Conservation (phyloP, 2,113 vertebrate species). For the Acrocephalus arundinaceus region DNA sequence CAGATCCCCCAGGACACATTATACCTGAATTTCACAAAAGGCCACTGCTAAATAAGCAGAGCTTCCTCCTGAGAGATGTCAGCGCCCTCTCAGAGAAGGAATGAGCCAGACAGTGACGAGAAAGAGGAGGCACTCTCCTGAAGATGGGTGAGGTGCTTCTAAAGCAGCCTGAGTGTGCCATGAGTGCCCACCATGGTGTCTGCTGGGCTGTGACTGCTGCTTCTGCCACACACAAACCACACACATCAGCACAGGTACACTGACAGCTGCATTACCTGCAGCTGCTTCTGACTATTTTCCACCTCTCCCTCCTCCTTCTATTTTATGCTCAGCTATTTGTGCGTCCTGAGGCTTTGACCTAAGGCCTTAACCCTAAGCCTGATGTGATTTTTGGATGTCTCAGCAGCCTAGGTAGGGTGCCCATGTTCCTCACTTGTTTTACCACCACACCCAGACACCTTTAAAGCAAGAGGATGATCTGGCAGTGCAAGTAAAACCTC, state of each 20-base stretch:
- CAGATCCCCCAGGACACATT: neutral
- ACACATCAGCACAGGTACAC: neutral
- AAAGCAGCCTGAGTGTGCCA: neutral
- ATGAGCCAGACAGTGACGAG: accelerated
- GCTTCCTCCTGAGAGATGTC: neutral
- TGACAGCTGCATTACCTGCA: neutral
- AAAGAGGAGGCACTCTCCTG: neutral
- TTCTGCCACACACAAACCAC: neutral
- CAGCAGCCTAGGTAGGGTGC: neutral
- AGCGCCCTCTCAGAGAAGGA: neutral
- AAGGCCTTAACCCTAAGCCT: neutral
- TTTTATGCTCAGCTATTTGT: neutral
- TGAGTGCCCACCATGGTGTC: accelerated
- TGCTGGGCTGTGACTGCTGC: neutral
- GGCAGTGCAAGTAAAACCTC: neutral
- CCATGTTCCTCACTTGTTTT: neutral
- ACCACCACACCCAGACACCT: neutral
- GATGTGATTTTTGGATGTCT: neutral
- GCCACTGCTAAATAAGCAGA: neutral
- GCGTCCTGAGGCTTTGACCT: neutral
- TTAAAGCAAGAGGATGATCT: neutral
- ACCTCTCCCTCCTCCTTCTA: neutral
- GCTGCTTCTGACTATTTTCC: neutral
- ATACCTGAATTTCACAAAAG: neutral
- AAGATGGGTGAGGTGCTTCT: neutral